Evolutionary conservation across 2,113 vertebrate species (phyloP).

Genomic region (Laticauda laticaudata): DNA sequence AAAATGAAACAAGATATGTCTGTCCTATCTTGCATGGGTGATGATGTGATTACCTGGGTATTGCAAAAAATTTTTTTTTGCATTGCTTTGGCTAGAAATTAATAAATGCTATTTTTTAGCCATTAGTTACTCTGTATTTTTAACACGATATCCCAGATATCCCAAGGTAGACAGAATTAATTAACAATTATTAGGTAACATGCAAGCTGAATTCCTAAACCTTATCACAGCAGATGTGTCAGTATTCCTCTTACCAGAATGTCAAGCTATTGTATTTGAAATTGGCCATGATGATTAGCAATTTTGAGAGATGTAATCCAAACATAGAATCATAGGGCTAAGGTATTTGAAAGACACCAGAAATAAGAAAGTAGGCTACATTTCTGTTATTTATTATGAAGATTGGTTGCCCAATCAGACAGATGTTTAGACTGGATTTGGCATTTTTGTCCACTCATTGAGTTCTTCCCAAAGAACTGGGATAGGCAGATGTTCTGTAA

Average conservation of each 20-base stretch:
- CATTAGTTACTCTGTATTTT: not conserved
- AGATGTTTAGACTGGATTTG: not conserved
- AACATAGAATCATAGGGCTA: not conserved
- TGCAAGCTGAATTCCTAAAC: not conserved
- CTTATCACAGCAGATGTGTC: not conserved
- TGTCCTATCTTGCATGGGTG: constrained; percentile 5
- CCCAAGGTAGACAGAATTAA: not conserved
- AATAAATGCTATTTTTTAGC: not conserved
- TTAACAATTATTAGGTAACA: not conserved
- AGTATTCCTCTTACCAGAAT: not conserved
- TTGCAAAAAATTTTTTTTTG: not conserved
- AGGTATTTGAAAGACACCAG: not conserved
- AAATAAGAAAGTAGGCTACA: not conserved
- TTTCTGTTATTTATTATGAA: not conserved
- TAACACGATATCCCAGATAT: not conserved
- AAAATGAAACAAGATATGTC: constrained; percentile 47
- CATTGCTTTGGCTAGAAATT: not conserved
- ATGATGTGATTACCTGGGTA: constrained; percentile 24
- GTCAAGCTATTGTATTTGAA: not conserved
- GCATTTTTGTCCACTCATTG: not conserved
- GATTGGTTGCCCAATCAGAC: not conserved
- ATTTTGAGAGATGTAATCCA: not conserved
- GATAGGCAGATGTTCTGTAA: not conserved
- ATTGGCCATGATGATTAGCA: not conserved
- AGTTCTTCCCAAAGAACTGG: not conserved